Conservation (phyloP, 2,888 invertebrate genomes). For the Mongoloraphidia duomilia region DNA sequence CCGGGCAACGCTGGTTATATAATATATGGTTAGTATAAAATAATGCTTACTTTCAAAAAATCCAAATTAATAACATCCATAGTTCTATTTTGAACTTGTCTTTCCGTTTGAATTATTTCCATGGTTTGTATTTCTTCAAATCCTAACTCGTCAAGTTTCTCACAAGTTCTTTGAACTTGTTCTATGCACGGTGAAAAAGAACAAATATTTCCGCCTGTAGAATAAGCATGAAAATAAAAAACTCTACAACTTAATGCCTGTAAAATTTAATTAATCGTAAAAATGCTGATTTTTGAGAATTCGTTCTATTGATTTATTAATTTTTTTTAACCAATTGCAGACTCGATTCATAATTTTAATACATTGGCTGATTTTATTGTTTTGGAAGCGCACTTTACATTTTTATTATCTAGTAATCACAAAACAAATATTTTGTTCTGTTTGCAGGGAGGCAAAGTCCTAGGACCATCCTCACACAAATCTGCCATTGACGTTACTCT, state of each 20-base stretch:
- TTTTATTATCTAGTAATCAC: too few species aligned
- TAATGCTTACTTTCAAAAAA: constrained; percentile 43
- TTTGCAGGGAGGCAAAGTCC: too few species aligned
- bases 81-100: constrained; percentile 51
- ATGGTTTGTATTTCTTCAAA: constrained; percentile 76
- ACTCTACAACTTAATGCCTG: not conserved
- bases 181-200: constrained; percentile 99
- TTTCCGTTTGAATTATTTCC: constrained; percentile 73
- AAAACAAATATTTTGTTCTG: too few species aligned
- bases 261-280: not conserved
- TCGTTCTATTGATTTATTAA: too few species aligned
- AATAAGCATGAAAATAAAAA: not conserved
- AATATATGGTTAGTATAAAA: not conserved
- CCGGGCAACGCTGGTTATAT: not conserved
- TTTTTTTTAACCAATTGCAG: too few species aligned
- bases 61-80: constrained; percentile 54
- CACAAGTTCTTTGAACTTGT: constrained; percentile 86
- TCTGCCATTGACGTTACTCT: too few species aligned
- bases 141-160: constrained; percentile 51
- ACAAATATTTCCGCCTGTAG: constrained; percentile 79
- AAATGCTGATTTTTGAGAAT: too few species aligned
- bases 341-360: too few species aligned
- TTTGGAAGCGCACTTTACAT: too few species aligned
- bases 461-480: too few species aligned
- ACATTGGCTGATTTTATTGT: too few species aligned